Evolutionary conservation across 1,140 invertebrate genomes (phyloP).

Genomic region (Physella acuta): DNA sequence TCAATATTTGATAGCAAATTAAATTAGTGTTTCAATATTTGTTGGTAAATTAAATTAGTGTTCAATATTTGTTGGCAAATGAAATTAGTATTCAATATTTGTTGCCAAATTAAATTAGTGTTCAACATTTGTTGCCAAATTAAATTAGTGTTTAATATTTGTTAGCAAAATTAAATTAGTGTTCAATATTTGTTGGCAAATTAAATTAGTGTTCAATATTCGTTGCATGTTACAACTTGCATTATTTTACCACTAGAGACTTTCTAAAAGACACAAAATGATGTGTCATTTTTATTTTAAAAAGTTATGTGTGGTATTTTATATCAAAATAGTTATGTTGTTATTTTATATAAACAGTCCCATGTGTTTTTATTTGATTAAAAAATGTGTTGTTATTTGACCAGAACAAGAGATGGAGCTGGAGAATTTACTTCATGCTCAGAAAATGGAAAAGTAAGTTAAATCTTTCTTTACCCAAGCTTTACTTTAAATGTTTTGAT

Average conservation of each 20-base stretch:
- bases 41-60: too few relatives aligned
- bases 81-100: too few relatives aligned
- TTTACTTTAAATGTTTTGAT: too few relatives aligned
- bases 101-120: not conserved
- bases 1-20: not conserved
- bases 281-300: too few relatives aligned
- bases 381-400: not conserved
- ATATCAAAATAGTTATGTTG: too few relatives aligned
- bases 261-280: too few relatives aligned
- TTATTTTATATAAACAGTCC: too few relatives aligned
- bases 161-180: not conserved
- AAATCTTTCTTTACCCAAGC: not conserved
- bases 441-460: slow-evolving; percentile 39
- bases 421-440: slow-evolving; percentile 33
- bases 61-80: too few relatives aligned
- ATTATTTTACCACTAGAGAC: too few relatives aligned
- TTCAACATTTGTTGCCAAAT: not conserved
- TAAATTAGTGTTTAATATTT: not conserved
- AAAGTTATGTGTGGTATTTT: too few relatives aligned
- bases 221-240: too few relatives aligned
- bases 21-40: too few relatives aligned
- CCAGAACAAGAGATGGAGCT: slow-evolving; percentile 45
- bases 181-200: not conserved
- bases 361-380: not conserved
- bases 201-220: not conserved